Evolutionary conservation across 2,113 vertebrate species (phyloP).

Genomic region (Polyodon spathula): DNA sequence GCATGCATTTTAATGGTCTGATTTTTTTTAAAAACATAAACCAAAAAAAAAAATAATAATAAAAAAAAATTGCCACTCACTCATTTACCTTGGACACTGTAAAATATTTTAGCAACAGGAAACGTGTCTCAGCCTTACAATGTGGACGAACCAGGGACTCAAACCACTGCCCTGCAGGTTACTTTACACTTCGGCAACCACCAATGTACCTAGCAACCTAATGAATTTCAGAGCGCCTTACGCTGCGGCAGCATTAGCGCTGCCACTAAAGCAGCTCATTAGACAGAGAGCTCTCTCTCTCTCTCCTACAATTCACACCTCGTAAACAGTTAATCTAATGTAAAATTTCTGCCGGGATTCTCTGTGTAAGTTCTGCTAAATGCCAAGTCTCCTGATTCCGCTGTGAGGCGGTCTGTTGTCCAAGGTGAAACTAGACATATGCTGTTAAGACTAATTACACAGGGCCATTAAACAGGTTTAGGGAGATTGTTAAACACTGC

Average conservation of each 20-base stretch:
- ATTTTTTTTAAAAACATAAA: no score
- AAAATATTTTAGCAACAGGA: slow-evolving; percentile 20
- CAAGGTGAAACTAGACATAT: slow-evolving; percentile 14
- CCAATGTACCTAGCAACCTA: slow-evolving; percentile 19
- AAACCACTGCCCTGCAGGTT: slow-evolving; percentile 23
- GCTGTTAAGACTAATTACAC: slow-evolving; percentile 5
- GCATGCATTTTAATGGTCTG: slow-evolving; percentile 8
- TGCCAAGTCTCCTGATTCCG: slow-evolving; percentile 4
- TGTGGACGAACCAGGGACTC: slow-evolving; percentile 14
- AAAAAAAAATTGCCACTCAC: slow-evolving; percentile 1
- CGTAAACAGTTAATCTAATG: slow-evolving; percentile 12
- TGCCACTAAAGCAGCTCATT: slow-evolving; percentile 10
- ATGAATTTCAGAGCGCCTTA: slow-evolving; percentile 25
- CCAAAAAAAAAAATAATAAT: slow-evolving; percentile 9
- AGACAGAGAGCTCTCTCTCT: background rate
- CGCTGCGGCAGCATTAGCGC: background rate
- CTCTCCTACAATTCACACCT: slow-evolving; percentile 5
- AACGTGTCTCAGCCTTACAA: slow-evolving; percentile 12
- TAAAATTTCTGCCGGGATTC: slow-evolving; percentile 13
- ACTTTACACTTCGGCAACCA: slow-evolving; percentile 32
- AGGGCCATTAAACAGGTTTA: background rate
- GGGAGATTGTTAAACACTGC: slow-evolving; percentile 6
- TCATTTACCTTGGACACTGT: slow-evolving; percentile 10
- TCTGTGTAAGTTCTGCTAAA: background rate
- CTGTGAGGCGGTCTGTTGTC: slow-evolving; percentile 8